Conservation (phyloP, 1,140 invertebrate genomes). For the Drosophila tsacasi region DNA sequence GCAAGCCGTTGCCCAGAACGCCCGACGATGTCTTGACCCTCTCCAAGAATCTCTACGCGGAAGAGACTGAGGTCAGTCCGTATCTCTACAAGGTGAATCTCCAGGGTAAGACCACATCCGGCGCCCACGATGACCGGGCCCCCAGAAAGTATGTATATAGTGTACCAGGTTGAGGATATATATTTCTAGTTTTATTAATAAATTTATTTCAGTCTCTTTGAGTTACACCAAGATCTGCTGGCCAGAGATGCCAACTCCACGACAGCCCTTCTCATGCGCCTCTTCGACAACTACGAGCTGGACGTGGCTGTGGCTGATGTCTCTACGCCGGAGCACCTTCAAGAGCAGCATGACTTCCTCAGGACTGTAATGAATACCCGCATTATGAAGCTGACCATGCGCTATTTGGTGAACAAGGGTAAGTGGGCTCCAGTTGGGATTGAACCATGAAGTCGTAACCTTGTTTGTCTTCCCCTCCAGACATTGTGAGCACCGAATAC, state of each 20-base stretch:
- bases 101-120: slow-evolving; percentile 89
- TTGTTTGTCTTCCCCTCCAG: background rate
- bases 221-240: slow-evolving; percentile 70
- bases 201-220: slow-evolving; percentile 57
- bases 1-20: slow-evolving; percentile 53
- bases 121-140: slow-evolving; percentile 88
- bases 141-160: slow-evolving; percentile 88
- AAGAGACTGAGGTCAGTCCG: slow-evolving; percentile 61
- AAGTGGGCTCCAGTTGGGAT: slow-evolving; percentile 86
- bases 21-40: slow-evolving; percentile 66
- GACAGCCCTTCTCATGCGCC: slow-evolving; percentile 88
- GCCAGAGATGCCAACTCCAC: slow-evolving; percentile 86
- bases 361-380: slow-evolving; percentile 90
- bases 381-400: slow-evolving; percentile 90
- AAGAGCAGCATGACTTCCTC: slow-evolving; percentile 91
- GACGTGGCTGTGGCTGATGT: slow-evolving; percentile 90
- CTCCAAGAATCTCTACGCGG: slow-evolving; percentile 63
- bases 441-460: slow-evolving; percentile 20
- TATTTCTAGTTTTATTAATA: background rate
- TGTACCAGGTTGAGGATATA: background rate
- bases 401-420: slow-evolving; percentile 52
- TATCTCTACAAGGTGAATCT: slow-evolving; percentile 74
- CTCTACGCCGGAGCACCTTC: slow-evolving; percentile 90
- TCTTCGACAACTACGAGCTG: slow-evolving; percentile 92
- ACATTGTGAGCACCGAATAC: slow-evolving; percentile 85